These are phyloP conservation scores for Drosophila willistoni DNA, from an alignment of 1,140 invertebrate species.

Conservation along the genomic window DNA sequence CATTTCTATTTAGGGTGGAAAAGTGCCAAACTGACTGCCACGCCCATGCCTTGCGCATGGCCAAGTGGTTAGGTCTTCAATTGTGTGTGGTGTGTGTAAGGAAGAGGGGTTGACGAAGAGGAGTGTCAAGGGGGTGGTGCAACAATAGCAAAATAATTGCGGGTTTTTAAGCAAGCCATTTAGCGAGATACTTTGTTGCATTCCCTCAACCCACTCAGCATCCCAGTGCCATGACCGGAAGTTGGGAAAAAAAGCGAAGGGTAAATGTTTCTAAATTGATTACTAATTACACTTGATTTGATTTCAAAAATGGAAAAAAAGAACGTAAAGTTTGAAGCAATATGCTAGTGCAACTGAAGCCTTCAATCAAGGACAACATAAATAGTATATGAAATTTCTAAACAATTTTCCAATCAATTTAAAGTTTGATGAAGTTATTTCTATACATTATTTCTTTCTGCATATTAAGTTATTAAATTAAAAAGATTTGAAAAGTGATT, in stretches of 20 bases:
- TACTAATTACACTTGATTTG: slow-evolving; percentile 20
- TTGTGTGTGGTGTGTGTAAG: too few species aligned
- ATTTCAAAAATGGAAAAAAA: not conserved
- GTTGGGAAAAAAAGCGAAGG: slow-evolving; percentile 18
- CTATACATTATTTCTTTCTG: too few species aligned
- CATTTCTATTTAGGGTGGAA: slow-evolving; percentile 61
- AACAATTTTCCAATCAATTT: not conserved
- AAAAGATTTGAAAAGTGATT: too few species aligned
- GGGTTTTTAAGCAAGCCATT: slow-evolving; percentile 71
- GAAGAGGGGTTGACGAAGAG: not conserved
- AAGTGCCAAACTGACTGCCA: slow-evolving; percentile 28
- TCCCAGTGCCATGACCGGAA: slow-evolving; percentile 20
- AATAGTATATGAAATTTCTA: too few species aligned
- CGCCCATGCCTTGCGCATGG: slow-evolving; percentile 34
- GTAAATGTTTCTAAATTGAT: slow-evolving; percentile 45
- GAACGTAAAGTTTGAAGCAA: too few species aligned
- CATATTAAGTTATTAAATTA: too few species aligned
- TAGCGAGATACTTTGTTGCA: slow-evolving; percentile 47
- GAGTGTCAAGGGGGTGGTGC: slow-evolving; percentile 34
- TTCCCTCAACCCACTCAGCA: not conserved
- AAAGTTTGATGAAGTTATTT: too few species aligned
- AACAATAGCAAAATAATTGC: slow-evolving; percentile 73
- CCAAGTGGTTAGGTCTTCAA: slow-evolving; percentile 28
- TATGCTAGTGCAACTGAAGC: too few species aligned
- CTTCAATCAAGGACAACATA: too few species aligned